These are phyloP conservation scores for Antechinus stuartii DNA, from an alignment of 2,113 vertebrate genomes.

Conservation along the genomic window DNA sequence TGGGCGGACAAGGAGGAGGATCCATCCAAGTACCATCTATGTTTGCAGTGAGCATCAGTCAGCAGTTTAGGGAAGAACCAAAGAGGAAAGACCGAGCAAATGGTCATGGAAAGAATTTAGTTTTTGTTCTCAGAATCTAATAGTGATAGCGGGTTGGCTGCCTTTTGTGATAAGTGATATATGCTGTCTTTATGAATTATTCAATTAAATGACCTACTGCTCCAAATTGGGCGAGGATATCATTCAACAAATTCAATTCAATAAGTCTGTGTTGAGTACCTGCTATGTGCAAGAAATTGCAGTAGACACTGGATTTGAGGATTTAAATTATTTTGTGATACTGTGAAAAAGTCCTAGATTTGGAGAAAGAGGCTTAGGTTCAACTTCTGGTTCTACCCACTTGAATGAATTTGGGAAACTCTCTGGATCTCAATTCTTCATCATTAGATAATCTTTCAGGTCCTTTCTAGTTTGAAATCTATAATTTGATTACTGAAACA, in stretches of 20 bases:
- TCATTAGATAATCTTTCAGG: not conserved
- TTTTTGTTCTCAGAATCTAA: too few species aligned
- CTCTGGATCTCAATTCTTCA: not conserved
- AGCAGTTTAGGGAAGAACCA: conserved; percentile 74
- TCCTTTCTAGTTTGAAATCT: not conserved
- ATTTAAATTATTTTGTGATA: not conserved
- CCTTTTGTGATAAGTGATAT: not conserved
- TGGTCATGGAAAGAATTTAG: fast-evolving
- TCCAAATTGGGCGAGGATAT: not conserved
- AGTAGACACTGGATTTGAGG: not conserved
- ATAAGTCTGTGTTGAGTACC: not conserved
- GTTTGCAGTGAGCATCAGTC: conserved; percentile 90
- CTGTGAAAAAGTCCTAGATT: not conserved
- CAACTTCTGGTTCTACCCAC: not conserved
- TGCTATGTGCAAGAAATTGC: not conserved
- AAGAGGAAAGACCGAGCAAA: fast-evolving
- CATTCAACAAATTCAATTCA: not conserved
- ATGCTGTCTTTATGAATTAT: conserved; percentile 53
- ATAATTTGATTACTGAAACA: not conserved
- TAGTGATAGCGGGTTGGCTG: not conserved
- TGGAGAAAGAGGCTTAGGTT: not conserved
- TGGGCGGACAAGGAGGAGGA: conserved; percentile 86
- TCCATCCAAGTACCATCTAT: conserved; percentile 90
- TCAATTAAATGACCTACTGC: not conserved
- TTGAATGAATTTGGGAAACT: not conserved